Evolutionary conservation across 2,113 vertebrate species (phyloP), one percentile per base, ranked within the genome.

Genomic region (Lagopus leucura): DNA sequence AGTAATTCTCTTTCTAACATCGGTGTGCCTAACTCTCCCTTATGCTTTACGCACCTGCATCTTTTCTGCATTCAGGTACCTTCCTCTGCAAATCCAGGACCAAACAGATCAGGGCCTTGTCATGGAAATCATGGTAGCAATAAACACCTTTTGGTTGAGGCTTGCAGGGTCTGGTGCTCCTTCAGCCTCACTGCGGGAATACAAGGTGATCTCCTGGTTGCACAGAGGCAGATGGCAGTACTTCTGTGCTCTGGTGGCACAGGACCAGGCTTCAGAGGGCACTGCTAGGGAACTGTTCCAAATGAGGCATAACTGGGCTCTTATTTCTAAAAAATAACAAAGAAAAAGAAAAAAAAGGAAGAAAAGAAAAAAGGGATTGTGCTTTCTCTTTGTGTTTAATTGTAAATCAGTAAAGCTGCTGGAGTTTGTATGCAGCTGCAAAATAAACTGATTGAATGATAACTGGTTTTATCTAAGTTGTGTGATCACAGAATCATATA

Each of bases 1-100:
- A 91, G 57, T 82, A 84, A 89, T 92, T 93, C 82, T 69, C 80
- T 43, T 91, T 86, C 65, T 84, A 88, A 77, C 74, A 42, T 61
- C 16, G 63, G 11, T 13, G 64, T 24, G 70, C 25, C 24, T n/a
- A 57, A 38, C 76, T 57, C 80, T 52, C 55, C 67, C 67, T 74
- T 27, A 5, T 20, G 25, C n/a, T 50, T 80, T 45, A 24, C 42
- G 50, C 61, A 28, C 55, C 50, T 25, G 55, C 72, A 74, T 69
- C 73, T 75, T 83, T 43, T 43, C 42, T 2, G 1, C 14, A 28
- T 8, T 38, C 0, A 0, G 20, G 21, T 82, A 38, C 76, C 45
- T 66, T 45, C 64, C 28, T 40, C 64, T 66, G 43, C 63, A 72
- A 63, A 5, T 10, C 16, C 10, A 66, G 14, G 63, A 63, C 27